Evolutionary conservation across 2,113 vertebrate genomes (phyloP).

Genomic region (Callospermophilus lateralis): DNA sequence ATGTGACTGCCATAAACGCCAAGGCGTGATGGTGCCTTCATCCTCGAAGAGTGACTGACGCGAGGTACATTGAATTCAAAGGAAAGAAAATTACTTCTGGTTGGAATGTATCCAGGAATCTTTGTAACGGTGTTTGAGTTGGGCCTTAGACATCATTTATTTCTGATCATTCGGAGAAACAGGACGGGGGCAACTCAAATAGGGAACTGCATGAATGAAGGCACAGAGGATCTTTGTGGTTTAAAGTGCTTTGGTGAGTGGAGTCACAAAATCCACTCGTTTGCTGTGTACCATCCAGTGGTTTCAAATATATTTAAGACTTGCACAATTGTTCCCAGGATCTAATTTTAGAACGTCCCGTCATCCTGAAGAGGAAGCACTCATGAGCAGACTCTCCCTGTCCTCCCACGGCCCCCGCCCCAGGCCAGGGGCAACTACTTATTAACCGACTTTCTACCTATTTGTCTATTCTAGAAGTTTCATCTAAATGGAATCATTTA

Average conservation of each 20-base stretch:
- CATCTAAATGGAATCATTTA: background rate
- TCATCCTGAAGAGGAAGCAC: background rate
- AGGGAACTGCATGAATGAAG: background rate
- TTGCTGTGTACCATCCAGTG: background rate
- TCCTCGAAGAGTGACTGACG: background rate
- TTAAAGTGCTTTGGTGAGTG: slow-evolving; percentile 19
- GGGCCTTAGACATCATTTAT: background rate
- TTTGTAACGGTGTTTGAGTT: background rate
- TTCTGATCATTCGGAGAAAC: background rate
- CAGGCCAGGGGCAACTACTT: background rate
- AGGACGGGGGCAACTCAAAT: background rate
- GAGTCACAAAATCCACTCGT: background rate
- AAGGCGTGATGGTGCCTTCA: background rate
- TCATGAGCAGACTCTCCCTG: background rate
- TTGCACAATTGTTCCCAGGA: background rate
- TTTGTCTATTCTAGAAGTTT: background rate
- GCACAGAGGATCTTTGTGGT: background rate
- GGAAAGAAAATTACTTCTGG: background rate
- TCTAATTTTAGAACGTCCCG: slow-evolving; percentile 19
- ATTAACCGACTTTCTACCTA: background rate
- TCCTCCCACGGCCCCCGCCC: fast-evolving
- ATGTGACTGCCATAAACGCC: background rate
- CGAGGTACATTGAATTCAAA: background rate
- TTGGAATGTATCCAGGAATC: background rate
- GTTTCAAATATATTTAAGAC: background rate